Conservation (phyloP, 1,140 invertebrate species). For the Drosophila asahinai region DNA sequence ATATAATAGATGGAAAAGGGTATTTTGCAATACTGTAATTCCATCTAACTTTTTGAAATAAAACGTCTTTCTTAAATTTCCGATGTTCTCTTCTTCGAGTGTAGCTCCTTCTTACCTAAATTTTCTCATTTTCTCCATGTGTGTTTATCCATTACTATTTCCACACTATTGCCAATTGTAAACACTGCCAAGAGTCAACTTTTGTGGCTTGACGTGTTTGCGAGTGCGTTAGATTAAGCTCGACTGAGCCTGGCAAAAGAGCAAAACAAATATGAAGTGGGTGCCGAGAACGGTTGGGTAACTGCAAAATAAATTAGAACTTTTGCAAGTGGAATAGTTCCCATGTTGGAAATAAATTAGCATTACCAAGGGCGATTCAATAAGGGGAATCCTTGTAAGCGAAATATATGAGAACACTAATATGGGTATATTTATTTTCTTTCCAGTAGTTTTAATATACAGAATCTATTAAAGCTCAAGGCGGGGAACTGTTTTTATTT, state of each 20-base stretch:
- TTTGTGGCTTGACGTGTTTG: slow-evolving; percentile 71
- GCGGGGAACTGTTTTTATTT: no score
- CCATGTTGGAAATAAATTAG: slow-evolving; percentile 44
- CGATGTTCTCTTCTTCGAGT: neutral
- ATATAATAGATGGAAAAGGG: no score
- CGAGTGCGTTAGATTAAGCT: slow-evolving; percentile 71
- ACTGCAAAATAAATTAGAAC: slow-evolving; percentile 48
- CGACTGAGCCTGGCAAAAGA: slow-evolving; percentile 39
- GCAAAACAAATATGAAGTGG: slow-evolving; percentile 44
- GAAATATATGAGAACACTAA: neutral
- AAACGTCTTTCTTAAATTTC: no score
- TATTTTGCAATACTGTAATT: neutral
- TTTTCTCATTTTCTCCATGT: slow-evolving; percentile 8
- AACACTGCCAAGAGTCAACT: slow-evolving; percentile 63
- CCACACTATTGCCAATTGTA: slow-evolving; percentile 38
- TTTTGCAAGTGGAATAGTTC: slow-evolving; percentile 43
- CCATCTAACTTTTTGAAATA: neutral
- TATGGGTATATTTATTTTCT: neutral
- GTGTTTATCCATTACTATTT: slow-evolving; percentile 34
- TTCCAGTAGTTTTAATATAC: neutral
- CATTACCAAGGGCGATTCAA: slow-evolving; percentile 43
- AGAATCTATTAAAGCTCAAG: no score
- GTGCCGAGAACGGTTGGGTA: slow-evolving; percentile 19
- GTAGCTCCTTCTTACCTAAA: slow-evolving; percentile 7
- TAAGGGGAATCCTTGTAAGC: slow-evolving; percentile 16